Evolutionary conservation across 2,888 invertebrate species (phyloP).

Genomic region (Ferrisia virgata): DNA sequence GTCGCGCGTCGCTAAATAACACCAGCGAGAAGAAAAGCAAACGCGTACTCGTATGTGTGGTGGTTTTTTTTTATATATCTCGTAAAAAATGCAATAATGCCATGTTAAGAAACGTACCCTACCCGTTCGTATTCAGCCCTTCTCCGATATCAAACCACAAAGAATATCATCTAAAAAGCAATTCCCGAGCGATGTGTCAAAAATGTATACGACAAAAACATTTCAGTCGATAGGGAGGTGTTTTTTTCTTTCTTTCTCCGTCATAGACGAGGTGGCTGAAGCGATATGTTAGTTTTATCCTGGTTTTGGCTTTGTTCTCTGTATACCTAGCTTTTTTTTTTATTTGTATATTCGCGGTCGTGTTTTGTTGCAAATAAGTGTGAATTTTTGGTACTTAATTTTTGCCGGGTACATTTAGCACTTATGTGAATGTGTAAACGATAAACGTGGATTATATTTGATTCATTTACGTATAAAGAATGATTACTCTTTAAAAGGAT

Average conservation of each 20-base stretch:
- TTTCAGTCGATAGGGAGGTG: not conserved
- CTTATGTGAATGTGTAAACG: too few relatives aligned
- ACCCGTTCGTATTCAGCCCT: not conserved
- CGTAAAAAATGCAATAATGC: slow-evolving; percentile 10
- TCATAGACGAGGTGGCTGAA: not conserved
- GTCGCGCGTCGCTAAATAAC: not conserved
- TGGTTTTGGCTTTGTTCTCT: not conserved
- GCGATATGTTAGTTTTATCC: not conserved
- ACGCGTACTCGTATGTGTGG: not conserved
- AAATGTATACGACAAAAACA: slow-evolving; percentile 21
- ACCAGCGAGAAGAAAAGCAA: too few relatives aligned
- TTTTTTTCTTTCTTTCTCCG: not conserved
- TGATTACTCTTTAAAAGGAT: too few relatives aligned
- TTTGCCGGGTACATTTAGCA: too few relatives aligned
- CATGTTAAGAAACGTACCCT: not conserved
- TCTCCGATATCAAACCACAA: not conserved
- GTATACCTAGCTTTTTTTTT: not conserved
- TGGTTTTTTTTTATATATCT: not conserved
- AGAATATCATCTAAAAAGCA: slow-evolving; percentile 32
- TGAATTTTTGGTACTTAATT: too few relatives aligned
- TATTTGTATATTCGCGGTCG: not conserved
- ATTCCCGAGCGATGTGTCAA: slow-evolving; percentile 27
- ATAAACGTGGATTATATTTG: too few relatives aligned
- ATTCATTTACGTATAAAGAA: too few relatives aligned
- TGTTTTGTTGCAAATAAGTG: too few relatives aligned